A percentile compares a stretch with the other conserved stretches of the same genome.
phyloP scores from a whole-genome alignment of 1,140 invertebrate genomes.

The Chlorops oryzae region DNA sequence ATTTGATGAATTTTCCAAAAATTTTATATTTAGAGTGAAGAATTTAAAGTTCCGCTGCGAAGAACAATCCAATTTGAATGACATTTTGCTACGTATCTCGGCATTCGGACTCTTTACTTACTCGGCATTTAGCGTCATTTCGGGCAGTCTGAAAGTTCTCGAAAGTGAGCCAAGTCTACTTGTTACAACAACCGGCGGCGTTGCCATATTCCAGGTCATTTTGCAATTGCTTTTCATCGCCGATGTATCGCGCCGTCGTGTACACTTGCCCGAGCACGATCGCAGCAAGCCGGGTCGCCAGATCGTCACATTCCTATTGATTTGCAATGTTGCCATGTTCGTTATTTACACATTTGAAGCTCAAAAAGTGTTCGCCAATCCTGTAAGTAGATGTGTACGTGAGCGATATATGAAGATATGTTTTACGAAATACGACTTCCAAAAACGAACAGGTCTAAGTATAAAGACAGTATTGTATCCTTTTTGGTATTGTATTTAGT shows the following conservation, averaged over 20 bases:
- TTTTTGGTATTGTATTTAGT: no score
- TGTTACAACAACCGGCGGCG: constrained; percentile 80
- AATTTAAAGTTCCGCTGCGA: constrained; percentile 82
- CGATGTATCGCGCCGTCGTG: constrained; percentile 82
- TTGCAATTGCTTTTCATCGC: constrained; percentile 92
- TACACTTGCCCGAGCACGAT: constrained; percentile 86
- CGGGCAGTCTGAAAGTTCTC: constrained; percentile 74
- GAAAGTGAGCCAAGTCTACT: constrained; percentile 80
- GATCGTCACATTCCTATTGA: constrained; percentile 89
- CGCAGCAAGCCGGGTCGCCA: constrained; percentile 90
- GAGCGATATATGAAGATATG: constrained; percentile 36
- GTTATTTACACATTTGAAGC: constrained; percentile 94
- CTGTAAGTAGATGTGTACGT: constrained; percentile 58
- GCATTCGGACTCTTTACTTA: constrained; percentile 89
- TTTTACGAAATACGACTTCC: constrained; percentile 5
- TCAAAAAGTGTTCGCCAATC: constrained; percentile 85
- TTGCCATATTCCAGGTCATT: constrained; percentile 80
- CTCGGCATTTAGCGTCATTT: constrained; percentile 87
- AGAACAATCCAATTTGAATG: constrained; percentile 80
- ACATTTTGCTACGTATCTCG: constrained; percentile 83
- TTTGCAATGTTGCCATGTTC: constrained; percentile 94
- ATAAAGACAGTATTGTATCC: no score
- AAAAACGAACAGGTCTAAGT: no score
- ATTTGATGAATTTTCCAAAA: not conserved
- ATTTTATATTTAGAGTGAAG: constrained; percentile 60